phyloP scores from a whole-genome alignment of 2,888 invertebrate genomes.

The Muscina levida region DNA sequence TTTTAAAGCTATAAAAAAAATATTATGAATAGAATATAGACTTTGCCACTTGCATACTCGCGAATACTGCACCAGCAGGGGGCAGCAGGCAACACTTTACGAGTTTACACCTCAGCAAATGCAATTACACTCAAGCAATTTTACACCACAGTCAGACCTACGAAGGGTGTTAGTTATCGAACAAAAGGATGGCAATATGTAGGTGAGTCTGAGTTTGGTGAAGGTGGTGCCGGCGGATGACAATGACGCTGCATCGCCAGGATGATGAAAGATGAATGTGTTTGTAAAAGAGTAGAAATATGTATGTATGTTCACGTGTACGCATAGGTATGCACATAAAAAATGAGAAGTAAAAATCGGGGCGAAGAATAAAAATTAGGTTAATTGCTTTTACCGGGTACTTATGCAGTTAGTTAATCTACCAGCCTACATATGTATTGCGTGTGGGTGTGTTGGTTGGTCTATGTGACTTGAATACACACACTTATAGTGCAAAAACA shows the following conservation, averaged over 20 bases:
- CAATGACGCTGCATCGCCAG: background rate
- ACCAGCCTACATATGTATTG: background rate
- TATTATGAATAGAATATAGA: too few relatives aligned
- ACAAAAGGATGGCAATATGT: slow-evolving; percentile 25
- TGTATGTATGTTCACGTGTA: background rate
- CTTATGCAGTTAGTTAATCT: slow-evolving; percentile 55
- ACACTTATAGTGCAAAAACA: slow-evolving; percentile 7
- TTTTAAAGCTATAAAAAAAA: too few relatives aligned
- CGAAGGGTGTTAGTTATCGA: slow-evolving; percentile 2
- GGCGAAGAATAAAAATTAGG: slow-evolving; percentile 57
- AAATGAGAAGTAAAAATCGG: slow-evolving; percentile 36
- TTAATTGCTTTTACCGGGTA: slow-evolving; percentile 64
- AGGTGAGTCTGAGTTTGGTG: background rate
- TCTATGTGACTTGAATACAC: slow-evolving; percentile 42
- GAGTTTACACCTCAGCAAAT: too few relatives aligned
- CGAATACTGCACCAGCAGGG: too few relatives aligned
- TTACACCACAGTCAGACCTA: too few relatives aligned
- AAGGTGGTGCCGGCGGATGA: background rate
- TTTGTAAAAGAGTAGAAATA: background rate
- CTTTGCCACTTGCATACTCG: too few relatives aligned
- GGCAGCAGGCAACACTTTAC: too few relatives aligned
- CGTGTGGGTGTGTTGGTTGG: background rate
- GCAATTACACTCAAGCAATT: too few relatives aligned
- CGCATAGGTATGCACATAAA: background rate
- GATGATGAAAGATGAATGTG: slow-evolving; percentile 46